Evolutionary conservation across 2,113 vertebrate genomes (phyloP).

Genomic region (Polypterus bichir): DNA sequence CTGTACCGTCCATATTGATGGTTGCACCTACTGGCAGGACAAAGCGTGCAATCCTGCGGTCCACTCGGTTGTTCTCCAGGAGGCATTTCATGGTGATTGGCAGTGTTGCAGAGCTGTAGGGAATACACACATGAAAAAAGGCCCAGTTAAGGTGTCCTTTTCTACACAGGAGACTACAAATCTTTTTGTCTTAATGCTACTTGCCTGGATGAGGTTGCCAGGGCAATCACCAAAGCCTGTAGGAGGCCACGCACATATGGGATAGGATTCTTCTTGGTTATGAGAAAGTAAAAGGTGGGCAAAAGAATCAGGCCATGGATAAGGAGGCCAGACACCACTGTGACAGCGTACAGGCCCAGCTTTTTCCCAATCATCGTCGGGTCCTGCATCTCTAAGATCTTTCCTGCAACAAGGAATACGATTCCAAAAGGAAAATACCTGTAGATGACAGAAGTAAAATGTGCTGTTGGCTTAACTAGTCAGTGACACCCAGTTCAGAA

Average conservation of each 20-base stretch:
- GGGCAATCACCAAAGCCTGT: constrained; percentile 73
- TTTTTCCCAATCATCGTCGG: constrained; percentile 55
- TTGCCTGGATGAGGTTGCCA: constrained; percentile 78
- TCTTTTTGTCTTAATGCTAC: not conserved
- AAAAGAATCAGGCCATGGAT: constrained; percentile 60
- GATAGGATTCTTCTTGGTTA: constrained; percentile 71
- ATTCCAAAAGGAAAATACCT: constrained; percentile 87
- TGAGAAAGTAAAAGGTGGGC: constrained; percentile 57
- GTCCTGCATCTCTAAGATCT: constrained; percentile 78
- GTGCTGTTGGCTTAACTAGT: too few species aligned
- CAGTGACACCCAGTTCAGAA: too few species aligned
- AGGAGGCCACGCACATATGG: constrained; percentile 64
- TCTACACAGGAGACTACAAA: not conserved
- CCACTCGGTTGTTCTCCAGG: constrained; percentile 69
- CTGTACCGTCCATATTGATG: constrained; percentile 80
- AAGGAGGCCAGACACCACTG: constrained; percentile 60
- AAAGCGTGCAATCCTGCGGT: constrained; percentile 67
- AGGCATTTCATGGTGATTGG: constrained; percentile 84
- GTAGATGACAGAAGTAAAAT: not conserved
- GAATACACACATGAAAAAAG: not conserved
- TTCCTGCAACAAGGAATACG: constrained; percentile 71
- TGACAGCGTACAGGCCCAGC: constrained; percentile 68
- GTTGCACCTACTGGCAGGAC: constrained; percentile 74
- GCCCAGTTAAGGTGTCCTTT: too few species aligned
- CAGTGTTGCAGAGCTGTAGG: constrained; percentile 66